Conservation (phyloP, 2,888 invertebrate genomes). For the Phaedon cochleariae region DNA sequence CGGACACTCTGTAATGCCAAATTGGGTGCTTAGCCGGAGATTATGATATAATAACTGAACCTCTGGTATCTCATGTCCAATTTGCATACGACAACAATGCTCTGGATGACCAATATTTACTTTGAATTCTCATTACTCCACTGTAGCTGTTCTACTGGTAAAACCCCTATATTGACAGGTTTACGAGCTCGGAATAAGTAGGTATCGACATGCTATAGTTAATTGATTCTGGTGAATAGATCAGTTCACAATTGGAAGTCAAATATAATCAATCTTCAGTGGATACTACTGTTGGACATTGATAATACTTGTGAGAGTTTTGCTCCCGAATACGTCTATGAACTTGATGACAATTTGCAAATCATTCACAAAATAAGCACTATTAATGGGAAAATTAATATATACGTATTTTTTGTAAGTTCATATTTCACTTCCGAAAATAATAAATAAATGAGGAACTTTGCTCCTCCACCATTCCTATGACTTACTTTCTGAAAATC, state of each 20-base stretch:
- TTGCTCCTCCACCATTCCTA: too few relatives aligned
- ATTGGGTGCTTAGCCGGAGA: conserved; percentile 28
- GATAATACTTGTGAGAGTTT: too few relatives aligned
- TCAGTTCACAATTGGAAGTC: not conserved
- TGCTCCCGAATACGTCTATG: too few relatives aligned
- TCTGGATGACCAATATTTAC: conserved; percentile 3
- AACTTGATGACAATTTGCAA: too few relatives aligned
- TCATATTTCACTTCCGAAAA: too few relatives aligned
- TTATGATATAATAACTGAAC: conserved; percentile 30
- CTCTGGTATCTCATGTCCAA: conserved; percentile 13
- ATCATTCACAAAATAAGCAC: too few relatives aligned
- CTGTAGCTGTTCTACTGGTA: not conserved
- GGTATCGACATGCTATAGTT: not conserved
- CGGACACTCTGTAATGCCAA: conserved; percentile 31
- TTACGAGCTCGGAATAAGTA: not conserved
- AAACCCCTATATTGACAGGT: not conserved
- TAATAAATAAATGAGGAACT: too few relatives aligned
- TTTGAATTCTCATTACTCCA: not conserved
- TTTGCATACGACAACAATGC: not conserved
- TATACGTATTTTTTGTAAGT: too few relatives aligned
- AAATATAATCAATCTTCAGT: not conserved
- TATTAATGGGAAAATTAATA: too few relatives aligned
- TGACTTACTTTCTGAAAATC: too few relatives aligned
- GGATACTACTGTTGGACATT: not conserved
- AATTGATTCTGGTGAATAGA: not conserved